Percentiles rank a stretch among this genome's conserved stretches.
Evolutionary conservation across 2,888 invertebrate species (phyloP).

Genomic region (Sinohyriopsis cumingii): DNA sequence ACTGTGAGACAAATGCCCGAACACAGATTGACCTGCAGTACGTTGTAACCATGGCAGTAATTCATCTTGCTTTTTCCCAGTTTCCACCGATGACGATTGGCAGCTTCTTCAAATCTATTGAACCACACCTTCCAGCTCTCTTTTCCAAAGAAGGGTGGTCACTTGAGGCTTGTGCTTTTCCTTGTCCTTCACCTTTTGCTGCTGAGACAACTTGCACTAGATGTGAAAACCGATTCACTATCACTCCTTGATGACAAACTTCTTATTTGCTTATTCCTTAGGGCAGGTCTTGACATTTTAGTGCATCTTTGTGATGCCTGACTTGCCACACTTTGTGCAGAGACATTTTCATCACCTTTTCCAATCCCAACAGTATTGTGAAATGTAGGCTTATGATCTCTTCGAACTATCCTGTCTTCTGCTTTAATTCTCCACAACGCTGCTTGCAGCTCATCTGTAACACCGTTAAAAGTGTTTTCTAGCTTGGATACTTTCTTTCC

Average conservation of each 20-base stretch:
- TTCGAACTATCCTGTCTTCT: background rate
- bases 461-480: background rate
- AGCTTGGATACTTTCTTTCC: background rate
- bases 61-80: constrained; percentile 12
- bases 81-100: constrained; percentile 9
- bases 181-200: background rate
- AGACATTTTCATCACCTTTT: too few species aligned
- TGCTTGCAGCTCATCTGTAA: background rate
- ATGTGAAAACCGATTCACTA: too few species aligned
- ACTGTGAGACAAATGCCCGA: constrained; percentile 3
- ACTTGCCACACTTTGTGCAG: too few species aligned
- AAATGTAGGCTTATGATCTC: too few species aligned
- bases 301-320: too few species aligned
- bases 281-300: too few species aligned
- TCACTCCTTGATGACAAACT: too few species aligned
- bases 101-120: constrained; percentile 17
- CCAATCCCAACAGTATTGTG: too few species aligned
- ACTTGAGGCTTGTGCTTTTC: constrained; percentile 7
- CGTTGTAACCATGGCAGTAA: constrained; percentile 15
- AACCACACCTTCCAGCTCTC: constrained; percentile 21
- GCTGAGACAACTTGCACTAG: too few species aligned
- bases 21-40: constrained; percentile 11
- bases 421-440: background rate
- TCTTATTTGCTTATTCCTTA: too few species aligned
- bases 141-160: constrained; percentile 17